Base-by-base conservation (phyloP, 2,113 vertebrate genomes). In the Podocnemis expansa region DNA sequence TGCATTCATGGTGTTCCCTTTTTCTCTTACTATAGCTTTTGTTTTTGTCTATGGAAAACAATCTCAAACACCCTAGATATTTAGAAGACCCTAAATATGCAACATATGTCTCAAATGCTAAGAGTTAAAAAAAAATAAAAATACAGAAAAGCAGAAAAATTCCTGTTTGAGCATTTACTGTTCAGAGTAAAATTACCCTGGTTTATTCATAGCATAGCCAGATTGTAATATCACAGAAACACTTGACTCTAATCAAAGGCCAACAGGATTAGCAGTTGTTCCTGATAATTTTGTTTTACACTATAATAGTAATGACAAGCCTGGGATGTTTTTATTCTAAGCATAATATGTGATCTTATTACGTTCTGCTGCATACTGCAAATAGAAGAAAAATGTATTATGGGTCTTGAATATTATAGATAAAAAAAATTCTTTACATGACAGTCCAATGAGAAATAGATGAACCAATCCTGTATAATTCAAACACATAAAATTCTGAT, bases 251-350 rank as follows among this genome's bases (percentile, higher is more conserved):
- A 96, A 93, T 95, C 85, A 97, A 94, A 97, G 80, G 82, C 79
- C 87, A 96, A 84, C 25, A 86, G 78, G 82, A 90, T 96, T 91
- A 91, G 24, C 22, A 47, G 78, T 80, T 90, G 55, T 84, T 94
- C 93, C 83, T 88, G 87, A 95, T 83, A 47, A 82, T 96, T 94
- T 96, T 84, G 86, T 91, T 97, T 97, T 96, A 88, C 31, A 76
- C 31, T 86, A 2, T 73, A 90, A 82, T 88, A 89, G 21, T 67
- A 78, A 67, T 38, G 45, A 87, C 21, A 91, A 92, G 60, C 89
- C 82, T 89, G 79, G 41, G 75, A 83, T 17, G 49, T 31, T 91
- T 91, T 93, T 94, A 87, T 84, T 87, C 81, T 78, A 82, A 84
- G 16, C 43, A 51, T 75, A 87, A 96, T 93, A 84, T 67, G 10